Evolutionary conservation across 2,797 vertebrate genomes (phyloP), one percentile per base, ranked within the genome.

Genomic region (Mastacembelus armatus): DNA sequence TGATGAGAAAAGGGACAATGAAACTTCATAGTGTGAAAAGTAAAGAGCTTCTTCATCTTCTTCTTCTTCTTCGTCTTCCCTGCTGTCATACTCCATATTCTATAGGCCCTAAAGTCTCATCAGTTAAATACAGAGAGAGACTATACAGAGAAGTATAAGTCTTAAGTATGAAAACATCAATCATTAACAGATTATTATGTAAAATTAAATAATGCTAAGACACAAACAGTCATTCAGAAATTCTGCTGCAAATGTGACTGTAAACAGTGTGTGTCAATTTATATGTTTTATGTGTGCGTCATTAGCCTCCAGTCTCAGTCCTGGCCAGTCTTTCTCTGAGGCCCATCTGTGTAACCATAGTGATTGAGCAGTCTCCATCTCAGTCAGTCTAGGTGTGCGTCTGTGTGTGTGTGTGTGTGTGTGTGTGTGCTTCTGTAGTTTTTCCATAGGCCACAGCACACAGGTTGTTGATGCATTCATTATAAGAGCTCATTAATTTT

Each of bases 281-380:
- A 57, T 19, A 42, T 61, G 67, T 33, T 33, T 39, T 54, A 57
- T 68, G 69, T 66, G 57, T 66, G 71, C 67, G 71, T 71, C 29
- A 74, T 74, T 84, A 84, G 77, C 71, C 65, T 89, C 65, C 51
- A 85, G 86, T 80, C 76, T 86, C 58, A 16, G 61, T 64, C 71
- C 77, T 83, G 77, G 77, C 80, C 60, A 19, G 78, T 57, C 74
- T 84, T 78, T 90, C 85, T 87, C 85, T 74, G 66, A 81, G 73
- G 72, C 66, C 89, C 88, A 88, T 91, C 90, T 93, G 89, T 77
- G 93, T 93, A 92, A 91, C 91, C 91, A 92, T 93, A 91, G 93
- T 85, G 91, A 94, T 89, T 81, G 78, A 92, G 83, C 84, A 73
- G 85, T 88, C 84, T 84, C 81, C 85, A 86, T 91, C 81, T 88